Evolutionary conservation across 2,113 vertebrate species (phyloP).

Genomic region (Bos indicus): DNA sequence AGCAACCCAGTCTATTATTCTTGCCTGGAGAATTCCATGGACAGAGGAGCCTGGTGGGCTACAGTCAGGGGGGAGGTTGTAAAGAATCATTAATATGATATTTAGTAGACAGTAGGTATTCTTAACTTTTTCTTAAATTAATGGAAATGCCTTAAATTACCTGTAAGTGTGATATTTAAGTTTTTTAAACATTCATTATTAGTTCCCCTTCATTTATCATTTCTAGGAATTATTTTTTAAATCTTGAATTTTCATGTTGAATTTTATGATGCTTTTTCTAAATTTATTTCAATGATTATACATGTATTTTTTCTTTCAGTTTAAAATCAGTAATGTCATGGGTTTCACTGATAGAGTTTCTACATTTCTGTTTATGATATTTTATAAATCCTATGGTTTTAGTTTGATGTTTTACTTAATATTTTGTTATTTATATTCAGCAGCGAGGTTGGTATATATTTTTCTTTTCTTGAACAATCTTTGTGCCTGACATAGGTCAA

Average conservation of each 20-base stretch:
- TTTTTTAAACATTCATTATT: not conserved
- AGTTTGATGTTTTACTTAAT: not conserved
- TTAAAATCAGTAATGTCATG: not conserved
- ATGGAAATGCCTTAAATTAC: not conserved
- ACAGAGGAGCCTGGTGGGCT: not conserved
- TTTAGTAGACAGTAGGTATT: not conserved
- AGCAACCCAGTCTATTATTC: not conserved
- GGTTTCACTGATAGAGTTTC: not conserved
- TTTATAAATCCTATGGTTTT: not conserved
- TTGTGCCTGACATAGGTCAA: not conserved
- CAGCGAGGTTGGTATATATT: not conserved
- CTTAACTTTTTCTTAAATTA: not conserved
- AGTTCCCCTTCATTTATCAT: not conserved
- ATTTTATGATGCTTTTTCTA: not conserved
- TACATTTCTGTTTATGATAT: not conserved
- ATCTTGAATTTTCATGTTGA: not conserved
- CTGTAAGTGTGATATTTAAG: not conserved
- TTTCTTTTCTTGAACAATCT: not conserved
- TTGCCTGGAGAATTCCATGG: not conserved
- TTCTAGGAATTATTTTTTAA: not conserved
- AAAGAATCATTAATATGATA: not conserved
- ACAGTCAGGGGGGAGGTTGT: not conserved
- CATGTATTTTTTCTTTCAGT: not conserved
- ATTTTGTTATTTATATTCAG: not conserved
- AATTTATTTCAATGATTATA: not conserved